A percentile compares a stretch with the other conserved stretches of the same genome.
Conservation (phyloP, 2,797 vertebrate species). For the Myotis pilosus region DNA sequence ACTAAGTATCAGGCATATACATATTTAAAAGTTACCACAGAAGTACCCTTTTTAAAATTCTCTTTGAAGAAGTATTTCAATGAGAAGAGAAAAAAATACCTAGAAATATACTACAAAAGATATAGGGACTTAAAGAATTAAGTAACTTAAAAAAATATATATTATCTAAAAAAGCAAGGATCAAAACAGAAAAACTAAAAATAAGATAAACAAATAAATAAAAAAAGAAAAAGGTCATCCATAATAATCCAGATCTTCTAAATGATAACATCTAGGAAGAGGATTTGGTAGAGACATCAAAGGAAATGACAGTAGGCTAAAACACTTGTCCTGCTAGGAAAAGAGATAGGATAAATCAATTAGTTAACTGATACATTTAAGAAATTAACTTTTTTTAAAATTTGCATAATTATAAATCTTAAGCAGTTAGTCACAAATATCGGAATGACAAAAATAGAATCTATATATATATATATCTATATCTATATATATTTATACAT, state of each 20-base stretch:
- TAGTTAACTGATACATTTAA: neutral
- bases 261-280: neutral
- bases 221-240: neutral
- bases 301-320: neutral
- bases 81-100: neutral
- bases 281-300: neutral
- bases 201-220: neutral
- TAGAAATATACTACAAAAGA: neutral
- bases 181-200: neutral
- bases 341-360: neutral
- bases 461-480: too few relatives aligned
- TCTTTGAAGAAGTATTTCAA: neutral
- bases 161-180: neutral
- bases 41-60: neutral
- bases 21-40: neutral
- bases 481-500: too few relatives aligned
- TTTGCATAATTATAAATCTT: neutral
- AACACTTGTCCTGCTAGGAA: neutral
- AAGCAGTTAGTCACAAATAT: neutral
- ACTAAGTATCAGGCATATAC: neutral
- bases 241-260: neutral
- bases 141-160: neutral
- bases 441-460: neutral
- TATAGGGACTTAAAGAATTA: neutral
- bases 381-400: neutral